A percentile compares a stretch with the other conserved stretches of the same genome.
These are phyloP conservation scores for Clarias laeviceps DNA, from an alignment of 2,797 vertebrate genomes.

Conservation along the genomic window DNA sequence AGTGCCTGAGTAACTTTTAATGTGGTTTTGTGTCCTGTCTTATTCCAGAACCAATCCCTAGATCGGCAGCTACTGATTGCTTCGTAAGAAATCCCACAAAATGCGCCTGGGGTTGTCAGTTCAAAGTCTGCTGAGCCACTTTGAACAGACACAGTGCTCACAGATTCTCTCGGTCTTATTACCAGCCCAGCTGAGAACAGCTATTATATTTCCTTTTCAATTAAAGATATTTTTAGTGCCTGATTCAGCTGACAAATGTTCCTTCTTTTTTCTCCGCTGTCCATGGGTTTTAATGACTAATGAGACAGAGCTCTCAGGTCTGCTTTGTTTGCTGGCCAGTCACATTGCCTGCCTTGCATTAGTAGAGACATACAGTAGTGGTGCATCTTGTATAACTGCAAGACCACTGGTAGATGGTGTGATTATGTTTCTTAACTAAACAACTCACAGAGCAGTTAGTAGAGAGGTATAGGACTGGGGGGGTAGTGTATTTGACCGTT, in stretches of 20 bases:
- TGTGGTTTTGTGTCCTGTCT: not conserved
- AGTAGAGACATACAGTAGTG: conserved; percentile 1
- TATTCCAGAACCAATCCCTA: conserved; percentile 16
- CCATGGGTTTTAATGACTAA: conserved; percentile 58
- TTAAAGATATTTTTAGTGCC: conserved; percentile 62
- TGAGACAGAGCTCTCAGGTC: conserved; percentile 46
- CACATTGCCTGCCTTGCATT: conserved; percentile 12
- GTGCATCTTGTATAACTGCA: not conserved
- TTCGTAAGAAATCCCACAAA: conserved; percentile 46
- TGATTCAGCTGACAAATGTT: conserved; percentile 61
- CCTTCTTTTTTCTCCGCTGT: conserved; percentile 33
- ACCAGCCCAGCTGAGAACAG: conserved; percentile 54
- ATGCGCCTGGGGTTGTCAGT: conserved; percentile 51
- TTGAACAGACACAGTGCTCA: conserved; percentile 50
- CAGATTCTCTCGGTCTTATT: conserved; percentile 50
- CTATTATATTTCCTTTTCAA: conserved; percentile 62
- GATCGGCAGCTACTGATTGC: conserved; percentile 52
- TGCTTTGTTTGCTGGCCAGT: conserved; percentile 36
- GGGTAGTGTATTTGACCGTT: not conserved
- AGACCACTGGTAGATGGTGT: conserved; percentile 10
- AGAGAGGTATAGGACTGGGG: not conserved
- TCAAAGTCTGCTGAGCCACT: conserved; percentile 56
- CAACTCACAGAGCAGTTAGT: not conserved
- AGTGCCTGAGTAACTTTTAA: not conserved
- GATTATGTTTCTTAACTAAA: not conserved